Base-by-base conservation (phyloP, 2,888 invertebrate genomes). In the Zaprionus obscuricornis region DNA sequence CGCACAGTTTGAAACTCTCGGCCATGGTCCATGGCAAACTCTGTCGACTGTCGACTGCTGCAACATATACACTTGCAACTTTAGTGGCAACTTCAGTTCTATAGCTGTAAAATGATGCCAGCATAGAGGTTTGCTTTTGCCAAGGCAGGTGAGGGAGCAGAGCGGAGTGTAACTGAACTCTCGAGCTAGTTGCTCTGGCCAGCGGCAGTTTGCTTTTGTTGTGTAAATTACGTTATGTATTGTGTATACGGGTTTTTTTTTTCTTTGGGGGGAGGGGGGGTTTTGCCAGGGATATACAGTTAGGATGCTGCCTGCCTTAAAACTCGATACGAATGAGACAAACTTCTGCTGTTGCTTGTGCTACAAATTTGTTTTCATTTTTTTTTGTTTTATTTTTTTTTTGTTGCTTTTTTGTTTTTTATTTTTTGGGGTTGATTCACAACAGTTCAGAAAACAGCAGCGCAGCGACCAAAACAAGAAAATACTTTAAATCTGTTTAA, bases 191-290 rank as follows among this genome's bases (percentile, higher is more conserved):
- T 68, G 69, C 65, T 57, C 50, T 64, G 70, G 64, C 77, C 74
- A 73, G 51, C 64, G 74, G 70, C 78, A 74, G 75, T 78, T 74
- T 71, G 82, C 71, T 82, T 77, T 78, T 82, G 82, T 78, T 78
- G 76, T 82, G 78, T 77, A 82, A 82, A 77, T 77, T 77, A 77
- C 82, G 79, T 82, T 77, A 82, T 74, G 71, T 74, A 78, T 78
- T 74, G 59, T 75, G 60, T 65, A 70, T 64, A 68, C 74, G n/a
- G n/a, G n/a, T 74, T 74, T 62, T 70, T 57, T n/a, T n/a, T n/a
- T n/a, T n/a, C n/a, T n/a, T n/a, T n/a, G n/a, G n/a, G n/a, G n/a
- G n/a, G n/a, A n/a, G n/a, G n/a, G n/a, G n/a, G 71, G 52, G 69
- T 8, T 42, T 52, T 46, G 59, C 47, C 18, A 10, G 29, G 52